Evolutionary conservation across 2,888 invertebrate species (phyloP).

Genomic region (Apeira syringaria): DNA sequence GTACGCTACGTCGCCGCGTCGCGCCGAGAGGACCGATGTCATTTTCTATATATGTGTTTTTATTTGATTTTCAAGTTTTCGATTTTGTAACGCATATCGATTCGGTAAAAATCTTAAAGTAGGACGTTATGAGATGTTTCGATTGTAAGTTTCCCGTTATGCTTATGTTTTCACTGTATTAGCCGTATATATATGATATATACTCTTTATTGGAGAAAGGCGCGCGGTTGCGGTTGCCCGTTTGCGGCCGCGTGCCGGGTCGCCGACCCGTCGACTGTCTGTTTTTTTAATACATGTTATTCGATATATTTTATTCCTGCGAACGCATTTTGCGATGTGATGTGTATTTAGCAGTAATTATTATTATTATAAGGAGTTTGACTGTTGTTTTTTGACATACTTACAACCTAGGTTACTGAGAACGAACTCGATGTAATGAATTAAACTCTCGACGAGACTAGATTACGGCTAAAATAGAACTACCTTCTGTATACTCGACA

Average conservation of each 20-base stretch:
- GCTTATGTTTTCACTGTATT: slow-evolving; percentile 79
- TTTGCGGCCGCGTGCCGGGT: slow-evolving; percentile 74
- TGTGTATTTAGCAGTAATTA: slow-evolving; percentile 85
- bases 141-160: slow-evolving; percentile 84
- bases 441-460: slow-evolving; percentile 62
- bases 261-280: slow-evolving; percentile 72
- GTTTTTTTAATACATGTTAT: slow-evolving; percentile 85
- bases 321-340: slow-evolving; percentile 90
- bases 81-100: slow-evolving; percentile 81
- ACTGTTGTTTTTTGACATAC: slow-evolving; percentile 84
- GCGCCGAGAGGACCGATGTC: slow-evolving; percentile 62
- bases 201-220: slow-evolving; percentile 63
- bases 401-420: slow-evolving; percentile 80
- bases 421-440: slow-evolving; percentile 72
- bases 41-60: slow-evolving; percentile 81
- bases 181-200: slow-evolving; percentile 79
- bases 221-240: slow-evolving; percentile 80
- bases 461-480: slow-evolving; percentile 77
- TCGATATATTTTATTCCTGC: slow-evolving; percentile 92
- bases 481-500: slow-evolving; percentile 69
- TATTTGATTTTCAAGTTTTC: slow-evolving; percentile 83
- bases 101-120: slow-evolving; percentile 83
- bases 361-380: slow-evolving; percentile 83
- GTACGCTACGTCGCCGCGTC: too few species aligned
- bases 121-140: slow-evolving; percentile 84